phyloP scores from a whole-genome alignment of 2,113 vertebrate species.

The Caranx ignobilis region DNA sequence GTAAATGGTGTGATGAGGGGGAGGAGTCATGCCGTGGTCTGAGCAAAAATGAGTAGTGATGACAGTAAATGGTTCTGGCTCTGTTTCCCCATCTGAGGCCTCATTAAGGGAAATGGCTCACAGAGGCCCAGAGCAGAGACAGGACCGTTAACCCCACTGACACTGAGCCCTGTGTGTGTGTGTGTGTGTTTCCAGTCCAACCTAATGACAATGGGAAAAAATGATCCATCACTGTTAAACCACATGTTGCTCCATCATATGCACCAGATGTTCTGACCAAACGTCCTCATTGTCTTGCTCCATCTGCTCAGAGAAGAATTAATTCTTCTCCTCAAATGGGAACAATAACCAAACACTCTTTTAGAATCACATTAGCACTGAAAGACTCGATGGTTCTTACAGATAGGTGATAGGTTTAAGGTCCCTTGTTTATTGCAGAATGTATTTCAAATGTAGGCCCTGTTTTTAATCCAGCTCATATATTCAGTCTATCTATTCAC shows the following conservation, averaged over 20 bases:
- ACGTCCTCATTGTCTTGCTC: neutral
- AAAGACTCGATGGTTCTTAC: no score
- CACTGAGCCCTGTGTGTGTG: neutral
- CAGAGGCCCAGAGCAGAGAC: slow-evolving; percentile 40
- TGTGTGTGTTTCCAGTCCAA: neutral
- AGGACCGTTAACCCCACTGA: slow-evolving; percentile 11
- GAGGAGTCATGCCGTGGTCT: neutral
- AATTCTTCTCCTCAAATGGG: neutral
- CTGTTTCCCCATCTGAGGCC: slow-evolving; percentile 56
- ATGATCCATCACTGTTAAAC: slow-evolving; percentile 7
- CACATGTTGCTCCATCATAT: slow-evolving; percentile 36
- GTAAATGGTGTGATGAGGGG: neutral
- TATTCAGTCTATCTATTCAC: neutral
- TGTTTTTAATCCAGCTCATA: neutral
- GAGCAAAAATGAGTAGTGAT: slow-evolving; percentile 38
- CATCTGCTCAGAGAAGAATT: neutral
- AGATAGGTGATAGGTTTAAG: no score
- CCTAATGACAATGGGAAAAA: neutral
- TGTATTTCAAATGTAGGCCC: neutral
- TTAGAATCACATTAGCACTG: no score
- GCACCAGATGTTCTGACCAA: neutral
- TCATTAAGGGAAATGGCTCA: slow-evolving; percentile 54
- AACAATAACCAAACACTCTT: no score
- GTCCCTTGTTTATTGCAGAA: neutral
- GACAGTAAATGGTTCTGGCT: slow-evolving; percentile 50